These are phyloP conservation scores for Tamias sibiricus DNA, from an alignment of 2,113 vertebrate species.

Conservation along the genomic window DNA sequence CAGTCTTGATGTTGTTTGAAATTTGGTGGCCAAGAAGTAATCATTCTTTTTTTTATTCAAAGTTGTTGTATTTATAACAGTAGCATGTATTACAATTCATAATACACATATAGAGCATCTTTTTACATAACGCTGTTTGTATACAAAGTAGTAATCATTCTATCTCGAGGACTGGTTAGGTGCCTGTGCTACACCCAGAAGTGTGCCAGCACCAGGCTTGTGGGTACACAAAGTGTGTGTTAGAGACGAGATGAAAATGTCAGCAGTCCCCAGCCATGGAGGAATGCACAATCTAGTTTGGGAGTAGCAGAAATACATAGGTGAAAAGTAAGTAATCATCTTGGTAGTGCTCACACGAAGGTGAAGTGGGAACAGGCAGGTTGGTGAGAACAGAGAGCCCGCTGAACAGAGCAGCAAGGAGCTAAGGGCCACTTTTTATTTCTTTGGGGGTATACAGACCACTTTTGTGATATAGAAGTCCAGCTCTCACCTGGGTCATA, in stretches of 20 bases:
- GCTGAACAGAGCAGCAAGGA: background rate
- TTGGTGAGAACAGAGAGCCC: background rate
- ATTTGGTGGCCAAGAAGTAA: background rate
- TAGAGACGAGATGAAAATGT: background rate
- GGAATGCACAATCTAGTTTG: background rate
- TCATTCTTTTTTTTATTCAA: too few relatives aligned
- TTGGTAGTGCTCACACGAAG: too few relatives aligned
- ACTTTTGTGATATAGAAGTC: background rate
- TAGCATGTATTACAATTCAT: too few relatives aligned
- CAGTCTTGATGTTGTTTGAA: background rate
- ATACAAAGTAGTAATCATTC: background rate
- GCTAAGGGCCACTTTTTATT: background rate
- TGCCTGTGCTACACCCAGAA: accelerated
- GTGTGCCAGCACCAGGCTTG: background rate
- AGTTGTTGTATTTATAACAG: too few relatives aligned
- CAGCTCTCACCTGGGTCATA: background rate
- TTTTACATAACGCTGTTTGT: too few relatives aligned
- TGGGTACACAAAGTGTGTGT: background rate
- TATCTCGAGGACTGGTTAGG: accelerated
- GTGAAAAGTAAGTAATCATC: background rate
- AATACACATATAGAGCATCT: too few relatives aligned
- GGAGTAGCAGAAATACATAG: background rate
- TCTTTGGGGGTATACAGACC: background rate
- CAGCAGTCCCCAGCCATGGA: background rate
- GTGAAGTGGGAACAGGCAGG: background rate